phyloP scores from a whole-genome alignment of 2,113 vertebrate species.

The Sinocyclocheilus grahami region DNA sequence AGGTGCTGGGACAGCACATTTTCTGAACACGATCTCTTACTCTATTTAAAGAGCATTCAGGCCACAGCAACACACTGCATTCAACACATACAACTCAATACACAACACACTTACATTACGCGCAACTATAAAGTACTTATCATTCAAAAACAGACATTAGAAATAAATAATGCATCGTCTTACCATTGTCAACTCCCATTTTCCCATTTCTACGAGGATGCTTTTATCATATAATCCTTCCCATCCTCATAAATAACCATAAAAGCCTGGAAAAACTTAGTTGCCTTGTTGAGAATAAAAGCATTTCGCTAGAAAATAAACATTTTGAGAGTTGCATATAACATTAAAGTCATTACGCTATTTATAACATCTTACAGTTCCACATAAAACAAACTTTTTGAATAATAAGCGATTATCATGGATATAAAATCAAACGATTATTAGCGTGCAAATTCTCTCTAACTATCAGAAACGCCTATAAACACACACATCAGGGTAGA shows the following conservation, averaged over 20 bases:
- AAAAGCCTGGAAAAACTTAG: too few species aligned
- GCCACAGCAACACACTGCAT: neutral
- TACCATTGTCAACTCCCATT: constrained; percentile 80
- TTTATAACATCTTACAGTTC: neutral
- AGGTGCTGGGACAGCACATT: constrained; percentile 43
- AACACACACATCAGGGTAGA: neutral
- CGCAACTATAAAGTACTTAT: neutral
- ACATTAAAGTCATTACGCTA: neutral
- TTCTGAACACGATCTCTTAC: constrained; percentile 31
- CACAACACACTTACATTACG: neutral
- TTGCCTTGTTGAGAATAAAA: neutral
- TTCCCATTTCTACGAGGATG: constrained; percentile 71
- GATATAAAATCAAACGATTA: neutral
- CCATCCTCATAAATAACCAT: constrained; percentile 53
- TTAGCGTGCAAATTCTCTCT: neutral
- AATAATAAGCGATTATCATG: neutral
- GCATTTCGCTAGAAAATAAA: neutral
- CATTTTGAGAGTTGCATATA: neutral
- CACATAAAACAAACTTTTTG: neutral
- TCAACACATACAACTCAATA: neutral
- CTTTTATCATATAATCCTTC: constrained; percentile 48
- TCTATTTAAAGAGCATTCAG: constrained; percentile 48
- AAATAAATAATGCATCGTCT: constrained; percentile 28
- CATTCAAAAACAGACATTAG: neutral
- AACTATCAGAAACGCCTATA: neutral